These are phyloP conservation scores for Syrista parreyssii DNA, from an alignment of 2,888 invertebrate genomes.

Conservation along the genomic window DNA sequence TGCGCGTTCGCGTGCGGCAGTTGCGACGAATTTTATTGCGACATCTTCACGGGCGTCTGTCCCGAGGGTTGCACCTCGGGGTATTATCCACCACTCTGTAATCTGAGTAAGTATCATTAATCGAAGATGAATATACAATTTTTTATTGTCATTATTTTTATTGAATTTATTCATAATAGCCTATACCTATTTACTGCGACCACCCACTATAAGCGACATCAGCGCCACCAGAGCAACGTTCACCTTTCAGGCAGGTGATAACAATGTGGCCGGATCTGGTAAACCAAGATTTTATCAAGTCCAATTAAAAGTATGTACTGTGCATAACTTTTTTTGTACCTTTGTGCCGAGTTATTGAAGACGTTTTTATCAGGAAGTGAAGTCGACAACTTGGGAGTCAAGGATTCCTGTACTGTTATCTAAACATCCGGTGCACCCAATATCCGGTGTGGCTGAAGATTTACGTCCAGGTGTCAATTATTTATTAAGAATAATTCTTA, in stretches of 20 bases:
- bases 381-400: constrained; percentile 17
- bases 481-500: constrained; percentile 27
- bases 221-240: constrained; percentile 25
- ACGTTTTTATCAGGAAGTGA: constrained; percentile 17
- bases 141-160: background rate
- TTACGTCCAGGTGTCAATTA: constrained; percentile 28
- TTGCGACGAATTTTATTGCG: constrained; percentile 26
- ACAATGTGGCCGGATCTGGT: constrained; percentile 25
- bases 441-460: constrained; percentile 17
- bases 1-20: constrained; percentile 29
- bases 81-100: constrained; percentile 32
- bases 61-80: constrained; percentile 29
- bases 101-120: constrained; percentile 28
- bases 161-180: constrained; percentile 17
- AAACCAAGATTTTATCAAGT: constrained; percentile 34
- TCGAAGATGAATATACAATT: background rate
- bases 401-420: constrained; percentile 13
- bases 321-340: background rate
- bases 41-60: constrained; percentile 32
- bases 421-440: background rate
- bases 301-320: constrained; percentile 26
- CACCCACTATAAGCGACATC: constrained; percentile 31
- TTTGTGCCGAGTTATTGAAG: background rate
- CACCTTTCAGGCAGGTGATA: constrained; percentile 17
- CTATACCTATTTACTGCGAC: constrained; percentile 29